These are phyloP conservation scores for Geococcyx californianus DNA, from an alignment of 2,113 vertebrate species.

Conservation along the genomic window DNA sequence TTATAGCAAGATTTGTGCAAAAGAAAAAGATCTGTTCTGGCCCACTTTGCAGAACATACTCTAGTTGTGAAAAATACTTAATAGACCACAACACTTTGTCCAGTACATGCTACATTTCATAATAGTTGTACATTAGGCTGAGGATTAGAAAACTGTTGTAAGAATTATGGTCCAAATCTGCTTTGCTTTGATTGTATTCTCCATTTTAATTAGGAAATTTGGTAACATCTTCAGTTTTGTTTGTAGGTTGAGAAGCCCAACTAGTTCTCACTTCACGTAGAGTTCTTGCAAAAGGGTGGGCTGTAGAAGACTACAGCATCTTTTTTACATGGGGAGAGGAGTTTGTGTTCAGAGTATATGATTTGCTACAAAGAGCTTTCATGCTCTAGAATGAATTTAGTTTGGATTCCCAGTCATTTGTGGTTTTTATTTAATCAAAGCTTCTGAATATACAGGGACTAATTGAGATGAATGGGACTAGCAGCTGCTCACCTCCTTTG, in stretches of 20 bases:
- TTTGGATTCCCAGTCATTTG: neutral
- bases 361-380: neutral
- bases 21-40: neutral
- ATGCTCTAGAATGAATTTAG: neutral
- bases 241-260: neutral
- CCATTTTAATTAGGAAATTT: neutral
- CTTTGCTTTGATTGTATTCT: neutral
- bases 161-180: neutral
- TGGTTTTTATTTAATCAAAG: neutral
- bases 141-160: neutral
- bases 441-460: neutral
- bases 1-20: neutral
- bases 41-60: neutral
- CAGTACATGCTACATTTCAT: neutral
- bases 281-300: neutral
- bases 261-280: neutral
- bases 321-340: neutral
- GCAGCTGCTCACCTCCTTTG: neutral
- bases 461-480: neutral
- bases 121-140: neutral
- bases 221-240: neutral
- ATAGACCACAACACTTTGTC: neutral
- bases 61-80: neutral
- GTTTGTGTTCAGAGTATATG: neutral
- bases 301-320: neutral